A percentile compares a stretch with the other conserved stretches of the same genome.
These are phyloP conservation scores for Calameuta pallipes DNA, from an alignment of 2,888 invertebrate genomes.

Conservation along the genomic window DNA sequence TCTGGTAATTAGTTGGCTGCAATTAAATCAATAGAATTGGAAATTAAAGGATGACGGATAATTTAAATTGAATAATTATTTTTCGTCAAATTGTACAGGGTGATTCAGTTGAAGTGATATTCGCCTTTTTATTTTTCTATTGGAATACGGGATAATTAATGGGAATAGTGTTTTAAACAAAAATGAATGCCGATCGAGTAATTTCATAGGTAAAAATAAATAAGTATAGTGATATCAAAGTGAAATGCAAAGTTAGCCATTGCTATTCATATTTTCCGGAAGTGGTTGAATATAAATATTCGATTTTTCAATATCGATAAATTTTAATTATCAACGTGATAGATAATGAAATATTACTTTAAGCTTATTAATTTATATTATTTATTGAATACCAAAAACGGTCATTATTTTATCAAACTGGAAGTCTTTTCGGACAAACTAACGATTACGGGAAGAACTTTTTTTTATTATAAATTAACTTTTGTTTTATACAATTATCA, in stretches of 20 bases:
- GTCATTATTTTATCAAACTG: neutral
- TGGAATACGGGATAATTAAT: neutral
- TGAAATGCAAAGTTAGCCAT: neutral
- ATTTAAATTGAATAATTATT: neutral
- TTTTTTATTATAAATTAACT: neutral
- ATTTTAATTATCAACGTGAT: too few relatives aligned
- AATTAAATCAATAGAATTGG: neutral
- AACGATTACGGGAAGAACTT: neutral
- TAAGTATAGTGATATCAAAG: neutral
- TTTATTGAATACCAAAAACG: neutral
- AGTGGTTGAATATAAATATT: neutral
- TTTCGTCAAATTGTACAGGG: neutral
- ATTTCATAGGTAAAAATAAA: neutral
- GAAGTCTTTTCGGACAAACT: neutral
- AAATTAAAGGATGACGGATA: neutral
- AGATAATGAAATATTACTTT: neutral
- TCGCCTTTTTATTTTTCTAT: neutral
- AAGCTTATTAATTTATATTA: neutral
- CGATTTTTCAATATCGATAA: neutral
- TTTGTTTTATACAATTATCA: neutral
- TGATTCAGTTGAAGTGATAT: neutral
- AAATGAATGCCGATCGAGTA: neutral
- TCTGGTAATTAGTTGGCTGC: neutral
- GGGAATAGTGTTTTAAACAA: neutral
- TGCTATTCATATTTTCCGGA: neutral